phyloP scores from a whole-genome alignment of 2,797 vertebrate genomes.

The Halcyon leucocephala region DNA sequence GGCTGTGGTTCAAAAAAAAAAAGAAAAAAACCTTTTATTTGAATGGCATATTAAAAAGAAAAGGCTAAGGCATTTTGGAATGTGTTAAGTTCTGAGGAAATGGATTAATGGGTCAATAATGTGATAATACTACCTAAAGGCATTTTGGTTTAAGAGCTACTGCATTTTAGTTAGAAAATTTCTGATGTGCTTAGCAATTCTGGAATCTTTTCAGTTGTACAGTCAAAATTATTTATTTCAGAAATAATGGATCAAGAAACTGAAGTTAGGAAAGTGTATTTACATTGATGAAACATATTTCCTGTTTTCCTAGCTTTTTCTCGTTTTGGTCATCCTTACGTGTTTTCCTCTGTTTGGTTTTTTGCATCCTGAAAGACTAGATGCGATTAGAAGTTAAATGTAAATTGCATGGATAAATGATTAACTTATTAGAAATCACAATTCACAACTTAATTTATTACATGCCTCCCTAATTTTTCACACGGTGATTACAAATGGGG shows the following conservation, averaged over 20 bases:
- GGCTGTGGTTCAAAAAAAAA: background rate
- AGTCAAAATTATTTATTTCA: background rate
- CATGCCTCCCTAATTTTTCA: constrained; percentile 61
- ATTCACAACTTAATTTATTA: constrained; percentile 65
- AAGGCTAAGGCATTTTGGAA: background rate
- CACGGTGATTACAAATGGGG: constrained; percentile 13
- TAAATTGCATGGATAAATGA: constrained; percentile 48
- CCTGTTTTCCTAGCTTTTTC: background rate
- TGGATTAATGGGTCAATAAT: background rate
- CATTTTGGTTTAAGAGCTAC: background rate
- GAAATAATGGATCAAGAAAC: background rate
- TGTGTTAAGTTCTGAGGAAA: background rate
- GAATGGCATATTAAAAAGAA: background rate
- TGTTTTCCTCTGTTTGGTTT: background rate
- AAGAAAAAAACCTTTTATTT: background rate
- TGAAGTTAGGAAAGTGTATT: background rate
- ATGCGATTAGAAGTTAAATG: constrained; percentile 43
- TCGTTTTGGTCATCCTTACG: background rate
- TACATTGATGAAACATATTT: background rate
- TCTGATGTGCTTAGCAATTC: background rate
- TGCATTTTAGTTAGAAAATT: background rate
- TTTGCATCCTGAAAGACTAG: background rate
- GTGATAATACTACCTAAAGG: background rate
- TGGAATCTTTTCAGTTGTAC: background rate
- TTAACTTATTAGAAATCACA: constrained; percentile 67